Evolutionary conservation across 1,140 invertebrate species (phyloP).

Genomic region (Pachypeltis micranthus): DNA sequence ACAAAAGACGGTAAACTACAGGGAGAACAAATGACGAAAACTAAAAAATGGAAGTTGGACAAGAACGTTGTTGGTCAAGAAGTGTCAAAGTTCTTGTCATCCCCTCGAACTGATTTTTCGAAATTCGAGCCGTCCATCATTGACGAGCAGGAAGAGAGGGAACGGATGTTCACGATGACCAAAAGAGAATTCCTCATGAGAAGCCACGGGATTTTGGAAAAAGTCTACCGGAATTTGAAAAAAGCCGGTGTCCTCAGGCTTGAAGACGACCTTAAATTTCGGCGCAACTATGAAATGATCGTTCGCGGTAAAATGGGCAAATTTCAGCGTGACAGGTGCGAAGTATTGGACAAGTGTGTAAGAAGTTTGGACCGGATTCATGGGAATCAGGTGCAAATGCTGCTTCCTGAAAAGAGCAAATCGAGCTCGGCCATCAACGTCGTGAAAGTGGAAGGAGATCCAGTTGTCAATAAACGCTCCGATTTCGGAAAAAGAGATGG

Average conservation of each 20-base stretch:
- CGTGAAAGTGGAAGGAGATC: too few species aligned
- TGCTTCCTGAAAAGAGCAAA: too few species aligned
- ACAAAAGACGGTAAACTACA: background rate
- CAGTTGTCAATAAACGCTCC: too few species aligned
- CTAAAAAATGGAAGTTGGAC: background rate
- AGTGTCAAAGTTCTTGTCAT: background rate
- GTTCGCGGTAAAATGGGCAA: too few species aligned
- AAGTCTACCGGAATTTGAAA: conserved; percentile 8
- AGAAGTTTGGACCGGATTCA: too few species aligned
- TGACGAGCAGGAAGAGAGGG: conserved; percentile 1
- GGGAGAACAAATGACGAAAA: background rate
- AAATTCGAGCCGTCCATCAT: conserved; percentile 1
- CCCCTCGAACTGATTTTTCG: background rate
- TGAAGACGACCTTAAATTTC: conserved; percentile 2
- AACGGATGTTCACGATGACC: background rate
- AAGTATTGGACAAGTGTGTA: too few species aligned
- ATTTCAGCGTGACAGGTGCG: too few species aligned
- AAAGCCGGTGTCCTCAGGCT: background rate
- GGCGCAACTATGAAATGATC: conserved; percentile 1
- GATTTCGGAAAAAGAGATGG: too few species aligned
- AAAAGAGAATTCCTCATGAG: conserved; percentile 7
- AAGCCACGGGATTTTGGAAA: conserved; percentile 8
- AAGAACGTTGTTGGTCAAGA: background rate
- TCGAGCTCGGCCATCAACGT: too few species aligned
- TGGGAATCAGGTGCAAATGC: too few species aligned